Percentiles rank a stretch among this genome's conserved stretches.
Evolutionary conservation across 2,888 invertebrate species (phyloP).

Genomic region (Perizoma flavofasciatum): DNA sequence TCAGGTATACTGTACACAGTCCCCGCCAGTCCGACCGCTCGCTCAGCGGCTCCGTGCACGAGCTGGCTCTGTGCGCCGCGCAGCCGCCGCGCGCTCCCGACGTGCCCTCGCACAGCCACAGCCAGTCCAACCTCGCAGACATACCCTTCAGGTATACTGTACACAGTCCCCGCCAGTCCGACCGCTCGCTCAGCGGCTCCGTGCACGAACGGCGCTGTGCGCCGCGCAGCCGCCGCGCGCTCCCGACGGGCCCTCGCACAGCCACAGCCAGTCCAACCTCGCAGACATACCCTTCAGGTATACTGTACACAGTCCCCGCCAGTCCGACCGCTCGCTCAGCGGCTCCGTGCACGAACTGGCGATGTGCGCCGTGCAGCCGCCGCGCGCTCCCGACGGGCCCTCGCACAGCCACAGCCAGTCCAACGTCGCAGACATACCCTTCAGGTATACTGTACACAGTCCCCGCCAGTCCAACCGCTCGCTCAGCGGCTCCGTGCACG

Average conservation of each 20-base stretch:
- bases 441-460: constrained; percentile 84
- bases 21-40: constrained; percentile 93
- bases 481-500: constrained; percentile 92
- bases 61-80: constrained; percentile 88
- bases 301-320: constrained; percentile 63
- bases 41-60: constrained; percentile 92
- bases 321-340: constrained; percentile 93
- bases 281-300: constrained; percentile 93
- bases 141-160: constrained; percentile 88
- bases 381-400: constrained; percentile 87
- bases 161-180: constrained; percentile 86
- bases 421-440: constrained; percentile 92
- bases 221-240: constrained; percentile 75
- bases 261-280: constrained; percentile 95
- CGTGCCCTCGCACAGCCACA: constrained; percentile 95
- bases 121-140: constrained; percentile 95
- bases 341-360: constrained; percentile 93
- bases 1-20: constrained; percentile 84
- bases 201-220: constrained; percentile 91
- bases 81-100: constrained; percentile 81
- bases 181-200: constrained; percentile 92
- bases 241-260: constrained; percentile 92
- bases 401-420: constrained; percentile 96
- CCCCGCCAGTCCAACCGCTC: constrained; percentile 93
- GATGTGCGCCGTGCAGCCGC: constrained; percentile 82